Percentiles rank a stretch among this genome's conserved stretches.
phyloP scores from a whole-genome alignment of 2,888 invertebrate genomes.

The Marronus borbonicus region DNA sequence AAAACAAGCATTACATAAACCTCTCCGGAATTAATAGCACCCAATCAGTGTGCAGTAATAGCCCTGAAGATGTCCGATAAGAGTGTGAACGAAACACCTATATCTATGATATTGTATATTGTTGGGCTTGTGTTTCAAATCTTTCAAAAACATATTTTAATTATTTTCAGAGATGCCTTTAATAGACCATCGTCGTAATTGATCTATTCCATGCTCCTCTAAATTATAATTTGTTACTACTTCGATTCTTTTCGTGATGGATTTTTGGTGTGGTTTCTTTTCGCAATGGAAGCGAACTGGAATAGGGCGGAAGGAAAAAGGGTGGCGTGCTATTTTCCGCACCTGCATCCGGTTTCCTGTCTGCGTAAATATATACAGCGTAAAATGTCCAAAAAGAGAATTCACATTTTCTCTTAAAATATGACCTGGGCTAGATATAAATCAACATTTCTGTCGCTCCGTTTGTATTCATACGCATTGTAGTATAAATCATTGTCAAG shows the following conservation, averaged over 20 bases:
- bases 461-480: slow-evolving; percentile 13
- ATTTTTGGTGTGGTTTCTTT: neutral
- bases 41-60: too few relatives aligned
- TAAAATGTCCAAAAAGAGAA: slow-evolving; percentile 10
- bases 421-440: slow-evolving; percentile 21
- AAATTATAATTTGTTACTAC: neutral
- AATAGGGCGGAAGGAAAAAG: neutral
- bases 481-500: slow-evolving; percentile 24
- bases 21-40: too few relatives aligned
- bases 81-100: too few relatives aligned
- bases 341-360: neutral
- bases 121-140: too few relatives aligned
- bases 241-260: neutral
- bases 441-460: slow-evolving; percentile 37
- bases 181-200: too few relatives aligned
- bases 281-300: neutral
- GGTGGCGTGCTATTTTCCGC: neutral
- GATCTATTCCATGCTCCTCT: neutral
- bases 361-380: neutral
- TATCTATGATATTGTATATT: too few relatives aligned
- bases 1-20: too few relatives aligned
- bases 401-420: slow-evolving; percentile 23
- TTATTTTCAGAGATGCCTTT: too few relatives aligned
- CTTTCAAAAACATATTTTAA: too few relatives aligned
- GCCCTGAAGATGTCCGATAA: too few relatives aligned